Evolutionary conservation across 2,888 invertebrate species (phyloP).

Genomic region (Drosophila tanythrix): DNA sequence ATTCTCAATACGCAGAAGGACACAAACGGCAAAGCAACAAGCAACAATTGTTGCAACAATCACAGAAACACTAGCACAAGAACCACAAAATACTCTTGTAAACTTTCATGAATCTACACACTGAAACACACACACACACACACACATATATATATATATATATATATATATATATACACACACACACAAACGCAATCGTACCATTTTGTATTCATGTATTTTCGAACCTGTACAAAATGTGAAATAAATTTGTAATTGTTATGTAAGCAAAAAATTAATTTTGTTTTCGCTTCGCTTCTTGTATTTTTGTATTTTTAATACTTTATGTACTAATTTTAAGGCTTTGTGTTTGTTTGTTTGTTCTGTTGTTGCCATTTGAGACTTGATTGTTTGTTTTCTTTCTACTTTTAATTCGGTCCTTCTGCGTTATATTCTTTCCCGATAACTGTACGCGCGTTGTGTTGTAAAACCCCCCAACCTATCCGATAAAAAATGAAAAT

Average conservation of each 20-base stretch:
- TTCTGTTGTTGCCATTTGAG: constrained; percentile 27
- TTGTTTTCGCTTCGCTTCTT: constrained; percentile 35
- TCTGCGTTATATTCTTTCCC: constrained; percentile 38
- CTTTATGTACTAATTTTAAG: constrained; percentile 18
- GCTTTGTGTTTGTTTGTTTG: constrained; percentile 48
- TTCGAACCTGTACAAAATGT: constrained; percentile 40
- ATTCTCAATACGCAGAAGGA: constrained; percentile 6
- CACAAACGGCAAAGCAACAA: not conserved
- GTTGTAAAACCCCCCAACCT: constrained; percentile 58
- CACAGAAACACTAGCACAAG: constrained; percentile 5
- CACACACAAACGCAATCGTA: not conserved
- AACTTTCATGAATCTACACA: not conserved
- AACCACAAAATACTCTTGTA: not conserved
- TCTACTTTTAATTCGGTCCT: constrained; percentile 8
- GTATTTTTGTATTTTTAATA: constrained; percentile 39
- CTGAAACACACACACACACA: too few species aligned
- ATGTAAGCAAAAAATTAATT: constrained; percentile 23
- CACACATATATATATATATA: not conserved
- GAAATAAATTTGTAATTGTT: constrained; percentile 38
- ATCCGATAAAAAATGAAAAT: constrained; percentile 10
- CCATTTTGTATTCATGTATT: constrained; percentile 5
- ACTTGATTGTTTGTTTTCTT: constrained; percentile 19
- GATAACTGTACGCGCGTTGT: constrained; percentile 68
- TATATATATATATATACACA: not conserved
- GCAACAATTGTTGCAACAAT: not conserved